A percentile compares a stretch with the other conserved stretches of the same genome.
phyloP scores from a whole-genome alignment of 2,113 vertebrate species.

The Sorex araneus region DNA sequence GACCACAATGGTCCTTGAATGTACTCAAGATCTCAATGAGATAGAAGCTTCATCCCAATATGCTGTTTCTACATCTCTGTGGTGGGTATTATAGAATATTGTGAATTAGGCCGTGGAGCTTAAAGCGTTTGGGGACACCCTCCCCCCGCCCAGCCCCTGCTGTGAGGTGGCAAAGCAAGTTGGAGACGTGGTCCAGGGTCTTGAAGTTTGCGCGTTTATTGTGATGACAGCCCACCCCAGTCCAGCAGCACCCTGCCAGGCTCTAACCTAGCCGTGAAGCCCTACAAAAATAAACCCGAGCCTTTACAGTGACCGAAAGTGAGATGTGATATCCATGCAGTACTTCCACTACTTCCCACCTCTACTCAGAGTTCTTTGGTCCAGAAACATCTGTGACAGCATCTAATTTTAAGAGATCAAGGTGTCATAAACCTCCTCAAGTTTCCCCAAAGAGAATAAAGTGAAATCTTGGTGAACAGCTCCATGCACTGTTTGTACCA shows the following conservation, averaged over 20 bases:
- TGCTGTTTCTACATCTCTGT: too few relatives aligned
- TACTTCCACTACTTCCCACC: background rate
- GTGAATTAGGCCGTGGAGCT: background rate
- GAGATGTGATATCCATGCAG: background rate
- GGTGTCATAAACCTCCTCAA: background rate
- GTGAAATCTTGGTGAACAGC: background rate
- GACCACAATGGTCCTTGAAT: accelerated
- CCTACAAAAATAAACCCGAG: conserved; percentile 92
- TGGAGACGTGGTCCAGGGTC: background rate
- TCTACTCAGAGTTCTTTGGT: background rate
- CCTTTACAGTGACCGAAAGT: conserved; percentile 83
- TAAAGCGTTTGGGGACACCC: background rate
- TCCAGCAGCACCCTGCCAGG: conserved; percentile 86
- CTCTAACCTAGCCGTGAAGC: conserved; percentile 87
- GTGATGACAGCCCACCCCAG: conserved; percentile 90
- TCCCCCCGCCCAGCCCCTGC: background rate
- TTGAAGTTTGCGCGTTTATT: conserved; percentile 88
- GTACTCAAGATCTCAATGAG: background rate
- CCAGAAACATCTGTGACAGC: background rate
- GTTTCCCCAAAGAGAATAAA: background rate
- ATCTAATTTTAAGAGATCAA: conserved; percentile 29
- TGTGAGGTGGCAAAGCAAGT: too few relatives aligned
- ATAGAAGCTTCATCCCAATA: background rate
- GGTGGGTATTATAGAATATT: too few relatives aligned
- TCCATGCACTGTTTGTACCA: too few relatives aligned